These are phyloP conservation scores for Gallinago media DNA, from an alignment of 2,113 vertebrate genomes.

Conservation along the genomic window DNA sequence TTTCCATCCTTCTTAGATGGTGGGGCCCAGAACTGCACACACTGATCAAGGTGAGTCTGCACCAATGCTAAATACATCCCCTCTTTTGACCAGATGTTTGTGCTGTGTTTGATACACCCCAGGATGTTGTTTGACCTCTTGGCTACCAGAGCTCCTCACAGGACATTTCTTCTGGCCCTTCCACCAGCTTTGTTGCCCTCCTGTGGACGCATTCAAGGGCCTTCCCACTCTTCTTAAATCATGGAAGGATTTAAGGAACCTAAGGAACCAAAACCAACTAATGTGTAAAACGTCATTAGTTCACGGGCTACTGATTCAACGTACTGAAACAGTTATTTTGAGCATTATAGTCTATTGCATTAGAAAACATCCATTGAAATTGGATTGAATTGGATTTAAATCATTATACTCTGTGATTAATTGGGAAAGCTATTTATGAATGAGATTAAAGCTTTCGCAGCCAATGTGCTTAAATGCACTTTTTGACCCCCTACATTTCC, in stretches of 20 bases:
- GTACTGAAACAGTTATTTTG: neutral
- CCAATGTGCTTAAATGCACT: neutral
- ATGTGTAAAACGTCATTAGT: neutral
- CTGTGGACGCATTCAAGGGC: fast-evolving
- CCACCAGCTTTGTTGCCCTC: neutral
- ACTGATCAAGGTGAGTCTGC: neutral
- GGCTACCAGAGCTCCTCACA: neutral
- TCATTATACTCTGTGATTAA: neutral
- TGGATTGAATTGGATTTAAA: neutral
- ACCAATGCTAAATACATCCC: neutral
- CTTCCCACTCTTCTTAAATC: neutral
- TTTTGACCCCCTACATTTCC: neutral
- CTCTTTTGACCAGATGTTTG: neutral
- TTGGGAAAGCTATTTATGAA: neutral
- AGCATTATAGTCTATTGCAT: neutral
- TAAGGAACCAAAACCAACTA: neutral
- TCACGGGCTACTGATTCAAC: neutral
- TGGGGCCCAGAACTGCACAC: neutral
- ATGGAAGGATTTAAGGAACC: too few relatives aligned
- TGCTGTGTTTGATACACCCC: neutral
- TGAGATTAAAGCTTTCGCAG: neutral
- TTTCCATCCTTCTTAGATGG: neutral
- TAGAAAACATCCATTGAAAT: neutral
- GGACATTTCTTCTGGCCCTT: neutral
- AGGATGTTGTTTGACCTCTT: neutral